Conservation (phyloP, 92 coral and sea anemone species). For the Muricea muricata region DNA sequence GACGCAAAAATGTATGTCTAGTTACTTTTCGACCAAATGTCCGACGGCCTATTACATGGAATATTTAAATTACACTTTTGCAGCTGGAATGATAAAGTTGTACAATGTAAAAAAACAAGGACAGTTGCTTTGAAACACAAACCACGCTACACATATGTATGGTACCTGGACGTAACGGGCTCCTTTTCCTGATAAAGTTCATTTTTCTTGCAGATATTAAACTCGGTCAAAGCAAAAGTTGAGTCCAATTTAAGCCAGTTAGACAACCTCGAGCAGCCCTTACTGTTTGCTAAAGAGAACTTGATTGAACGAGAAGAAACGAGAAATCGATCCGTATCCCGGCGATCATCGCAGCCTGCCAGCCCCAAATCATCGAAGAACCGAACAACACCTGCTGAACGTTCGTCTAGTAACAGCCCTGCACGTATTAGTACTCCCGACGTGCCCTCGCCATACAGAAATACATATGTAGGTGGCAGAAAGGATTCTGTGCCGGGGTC, state of each 20-base stretch:
- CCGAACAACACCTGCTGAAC: constrained; percentile 47
- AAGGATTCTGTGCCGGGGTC: neutral
- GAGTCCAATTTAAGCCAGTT: constrained; percentile 82
- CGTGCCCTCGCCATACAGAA: constrained; percentile 30
- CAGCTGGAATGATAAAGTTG: too few relatives aligned
- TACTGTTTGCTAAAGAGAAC: constrained; percentile 86
- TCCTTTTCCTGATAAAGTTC: too few relatives aligned
- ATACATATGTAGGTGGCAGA: constrained; percentile 34
- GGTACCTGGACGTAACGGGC: too few relatives aligned
- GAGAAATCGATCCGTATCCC: constrained; percentile 61
- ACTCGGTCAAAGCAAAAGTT: constrained; percentile 88
- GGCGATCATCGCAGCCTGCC: constrained; percentile 35
- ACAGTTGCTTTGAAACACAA: too few relatives aligned
- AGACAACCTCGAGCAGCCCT: constrained; percentile 73
- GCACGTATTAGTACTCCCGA: constrained; percentile 15
- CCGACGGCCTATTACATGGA: too few relatives aligned
- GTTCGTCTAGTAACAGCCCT: constrained; percentile 21
- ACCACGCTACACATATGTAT: too few relatives aligned
- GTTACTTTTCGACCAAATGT: too few relatives aligned
- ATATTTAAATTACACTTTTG: too few relatives aligned
- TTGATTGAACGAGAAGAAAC: constrained; percentile 88
- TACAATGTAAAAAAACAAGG: too few relatives aligned
- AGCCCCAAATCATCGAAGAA: constrained; percentile 70
- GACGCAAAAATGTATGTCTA: too few relatives aligned
- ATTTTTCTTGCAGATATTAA: constrained; percentile 74